Base-by-base conservation (phyloP, 2,113 vertebrate genomes). In the Osmerus mordax region DNA sequence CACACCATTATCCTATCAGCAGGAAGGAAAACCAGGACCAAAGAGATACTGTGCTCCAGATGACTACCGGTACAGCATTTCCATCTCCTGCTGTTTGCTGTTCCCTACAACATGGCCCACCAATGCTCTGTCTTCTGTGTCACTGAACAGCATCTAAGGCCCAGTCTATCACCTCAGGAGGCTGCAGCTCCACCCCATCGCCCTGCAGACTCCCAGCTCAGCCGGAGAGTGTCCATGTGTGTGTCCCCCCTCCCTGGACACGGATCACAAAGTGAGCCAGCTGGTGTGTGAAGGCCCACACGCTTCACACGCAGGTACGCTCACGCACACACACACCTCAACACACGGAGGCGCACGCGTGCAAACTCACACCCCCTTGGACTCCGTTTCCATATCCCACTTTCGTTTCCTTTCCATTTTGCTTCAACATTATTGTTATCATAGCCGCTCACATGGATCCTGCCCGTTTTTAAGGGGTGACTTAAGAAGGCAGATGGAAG, bases 391-490 rank as follows among this genome's bases (percentile, higher is more conserved):
- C 21, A 11, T 62, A 61, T 62, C 14, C 12, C 9, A 14, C 60
- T 47, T 47, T 47, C 41, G 1, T 56, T 36, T 61, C 13, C 53
- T 18, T 56, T n/a, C 14, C 18, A 0, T 56, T 56, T 56, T 4
- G 16, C 54, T 56, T n/a, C 14, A 56, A 56, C 54, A 56, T 62
- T 14, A 62, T 62, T 62, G 60, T 62, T 62, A 62, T 29, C 23
- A 5, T 29, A 62, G 19, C 14, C 23, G 28, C 21, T 62, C 60
- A 29, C 60, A 62, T 29, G 25, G 60, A 62, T 9, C 14, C 25
- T 12, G 60, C 21, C 14, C 23, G 0, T 14, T 23, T 62, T 25
- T 62, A 25, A 62, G 15, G 60, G 23, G 25, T 29, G 25, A 29
- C 28, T 62, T 29, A 4, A 29, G 23, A 14, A 29, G 60, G 60